These are phyloP conservation scores for Poeciliopsis prolifica DNA, from an alignment of 2,113 vertebrate species.

Conservation along the genomic window DNA sequence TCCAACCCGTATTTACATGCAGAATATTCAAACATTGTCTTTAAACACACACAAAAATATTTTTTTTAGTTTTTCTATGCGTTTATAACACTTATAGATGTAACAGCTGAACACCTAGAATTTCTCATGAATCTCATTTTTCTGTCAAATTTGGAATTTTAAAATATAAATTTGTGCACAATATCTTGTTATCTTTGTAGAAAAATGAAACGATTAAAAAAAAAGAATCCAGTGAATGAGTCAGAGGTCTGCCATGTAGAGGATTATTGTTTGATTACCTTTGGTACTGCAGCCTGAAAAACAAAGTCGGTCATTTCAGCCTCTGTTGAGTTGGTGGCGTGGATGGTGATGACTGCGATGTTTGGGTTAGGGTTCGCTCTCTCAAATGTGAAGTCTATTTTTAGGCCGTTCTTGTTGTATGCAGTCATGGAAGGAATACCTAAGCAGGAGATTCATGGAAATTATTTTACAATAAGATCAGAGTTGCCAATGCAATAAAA, in stretches of 20 bases:
- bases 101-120: no score
- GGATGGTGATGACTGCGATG: conserved; percentile 96
- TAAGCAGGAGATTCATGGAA: conserved; percentile 57
- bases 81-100: no score
- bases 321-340: conserved; percentile 95
- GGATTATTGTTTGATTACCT: conserved; percentile 78
- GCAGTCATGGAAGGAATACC: conserved; percentile 96
- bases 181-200: neutral
- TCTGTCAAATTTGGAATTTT: neutral
- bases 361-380: conserved; percentile 96
- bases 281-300: conserved; percentile 99
- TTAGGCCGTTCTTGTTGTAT: conserved; percentile 97
- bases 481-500: neutral
- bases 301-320: conserved; percentile 98
- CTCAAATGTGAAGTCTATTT: conserved; percentile 99
- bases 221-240: neutral
- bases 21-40: no score
- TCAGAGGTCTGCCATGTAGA: neutral
- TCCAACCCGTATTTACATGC: neutral
- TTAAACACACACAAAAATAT: no score
- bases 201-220: neutral
- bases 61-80: no score
- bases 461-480: neutral
- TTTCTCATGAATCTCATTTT: no score
- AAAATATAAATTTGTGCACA: neutral